phyloP scores from a whole-genome alignment of 1,140 invertebrate genomes.

The Heliconius hermathena region DNA sequence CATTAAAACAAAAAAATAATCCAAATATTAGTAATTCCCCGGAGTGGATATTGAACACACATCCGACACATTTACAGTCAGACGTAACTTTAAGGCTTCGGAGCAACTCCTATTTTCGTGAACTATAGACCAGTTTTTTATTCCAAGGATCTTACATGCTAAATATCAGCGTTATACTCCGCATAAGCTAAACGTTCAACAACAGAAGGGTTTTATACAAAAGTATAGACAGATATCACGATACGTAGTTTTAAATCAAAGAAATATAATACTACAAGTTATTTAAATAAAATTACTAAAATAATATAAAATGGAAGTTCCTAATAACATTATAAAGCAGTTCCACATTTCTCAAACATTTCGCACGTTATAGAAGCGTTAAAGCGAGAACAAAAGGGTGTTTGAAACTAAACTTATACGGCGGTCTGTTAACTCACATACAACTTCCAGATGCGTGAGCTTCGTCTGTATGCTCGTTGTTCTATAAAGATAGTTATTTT shows the following conservation, averaged over 20 bases:
- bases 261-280: background rate
- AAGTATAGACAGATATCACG: background rate
- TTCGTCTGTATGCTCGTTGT: conserved; percentile 3
- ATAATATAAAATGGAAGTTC: background rate
- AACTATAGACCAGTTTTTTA: too few relatives aligned
- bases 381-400: conserved; percentile 19
- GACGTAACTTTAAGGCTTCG: too few relatives aligned
- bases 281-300: background rate
- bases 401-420: conserved; percentile 18
- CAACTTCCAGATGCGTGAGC: conserved; percentile 27
- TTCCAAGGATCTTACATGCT: too few relatives aligned
- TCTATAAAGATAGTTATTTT: background rate
- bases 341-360: background rate
- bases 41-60: background rate
- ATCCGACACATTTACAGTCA: background rate
- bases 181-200: too few relatives aligned
- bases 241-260: background rate
- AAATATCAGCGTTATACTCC: too few relatives aligned
- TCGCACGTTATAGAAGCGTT: conserved; percentile 15
- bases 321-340: conserved; percentile 6
- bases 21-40: background rate
- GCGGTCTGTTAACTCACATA: conserved; percentile 15
- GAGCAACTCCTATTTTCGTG: too few relatives aligned
- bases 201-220: too few relatives aligned
- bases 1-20: background rate